Evolutionary conservation across 2,888 invertebrate genomes (phyloP).

Genomic region (Drosophila acutilabella): DNA sequence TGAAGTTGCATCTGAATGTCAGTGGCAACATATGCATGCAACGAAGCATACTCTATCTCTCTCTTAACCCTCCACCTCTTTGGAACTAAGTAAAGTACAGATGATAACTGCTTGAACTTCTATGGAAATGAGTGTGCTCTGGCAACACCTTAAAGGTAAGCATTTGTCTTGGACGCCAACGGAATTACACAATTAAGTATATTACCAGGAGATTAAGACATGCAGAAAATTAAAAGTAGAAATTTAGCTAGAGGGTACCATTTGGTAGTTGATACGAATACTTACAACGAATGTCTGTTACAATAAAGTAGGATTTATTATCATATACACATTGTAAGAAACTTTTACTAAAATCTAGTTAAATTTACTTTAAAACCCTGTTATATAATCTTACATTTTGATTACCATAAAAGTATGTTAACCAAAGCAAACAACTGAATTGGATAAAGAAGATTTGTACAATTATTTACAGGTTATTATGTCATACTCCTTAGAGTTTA

Average conservation of each 20-base stretch:
- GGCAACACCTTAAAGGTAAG: neutral
- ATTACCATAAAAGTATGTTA: too few species aligned
- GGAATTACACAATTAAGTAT: constrained; percentile 7
- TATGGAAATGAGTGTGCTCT: constrained; percentile 12
- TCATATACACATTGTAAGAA: too few species aligned
- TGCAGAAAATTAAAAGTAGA: neutral
- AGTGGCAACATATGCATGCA: constrained; percentile 61
- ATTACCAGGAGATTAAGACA: neutral
- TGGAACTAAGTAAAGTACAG: constrained; percentile 10
- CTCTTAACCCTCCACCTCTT: too few species aligned
- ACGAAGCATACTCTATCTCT: neutral
- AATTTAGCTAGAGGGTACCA: neutral
- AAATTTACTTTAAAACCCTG: too few species aligned
- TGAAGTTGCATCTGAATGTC: constrained; percentile 61
- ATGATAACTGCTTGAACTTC: constrained; percentile 37
- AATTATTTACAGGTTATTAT: too few species aligned
- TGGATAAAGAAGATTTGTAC: too few species aligned
- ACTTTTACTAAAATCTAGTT: too few species aligned
- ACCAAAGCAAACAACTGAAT: too few species aligned
- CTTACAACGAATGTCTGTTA: neutral
- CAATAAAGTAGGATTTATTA: too few species aligned
- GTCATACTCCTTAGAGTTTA: too few species aligned
- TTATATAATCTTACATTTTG: too few species aligned
- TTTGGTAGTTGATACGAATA: neutral
- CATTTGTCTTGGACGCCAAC: neutral